phyloP scores from a whole-genome alignment of 2,888 invertebrate species.

The Cryptops parisi region DNA sequence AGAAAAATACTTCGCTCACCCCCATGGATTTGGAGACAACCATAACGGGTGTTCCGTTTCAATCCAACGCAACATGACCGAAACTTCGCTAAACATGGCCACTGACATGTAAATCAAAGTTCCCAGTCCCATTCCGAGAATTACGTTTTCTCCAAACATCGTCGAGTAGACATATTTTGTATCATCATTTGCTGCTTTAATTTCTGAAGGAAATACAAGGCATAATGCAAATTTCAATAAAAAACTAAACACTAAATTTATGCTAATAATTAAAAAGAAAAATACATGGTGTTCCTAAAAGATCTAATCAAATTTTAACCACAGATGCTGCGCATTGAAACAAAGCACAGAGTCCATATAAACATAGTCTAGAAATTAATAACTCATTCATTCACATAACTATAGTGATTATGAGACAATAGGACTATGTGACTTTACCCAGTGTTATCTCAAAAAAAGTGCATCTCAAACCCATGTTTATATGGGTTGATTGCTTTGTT shows the following conservation, averaged over 20 bases:
- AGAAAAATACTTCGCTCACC: constrained; percentile 24
- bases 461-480: too few species aligned
- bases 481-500: too few species aligned
- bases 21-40: constrained; percentile 30
- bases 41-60: constrained; percentile 29
- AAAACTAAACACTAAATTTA: neutral
- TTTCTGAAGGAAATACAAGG: neutral
- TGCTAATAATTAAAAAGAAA: neutral
- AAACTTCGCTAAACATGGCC: constrained; percentile 31
- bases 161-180: neutral
- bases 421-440: too few species aligned
- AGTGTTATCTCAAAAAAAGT: too few species aligned
- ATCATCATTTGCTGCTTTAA: neutral
- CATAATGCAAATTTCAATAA: neutral
- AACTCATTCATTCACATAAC: too few species aligned
- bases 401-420: too few species aligned
- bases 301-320: neutral
- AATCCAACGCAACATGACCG: constrained; percentile 30
- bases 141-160: neutral
- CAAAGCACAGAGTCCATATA: too few species aligned
- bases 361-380: too few species aligned
- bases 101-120: constrained; percentile 30
- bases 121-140: constrained; percentile 28
- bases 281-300: neutral
- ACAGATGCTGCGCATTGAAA: neutral